Evolutionary conservation across 2,113 vertebrate species (phyloP).

Genomic region (Hystrix cristata): DNA sequence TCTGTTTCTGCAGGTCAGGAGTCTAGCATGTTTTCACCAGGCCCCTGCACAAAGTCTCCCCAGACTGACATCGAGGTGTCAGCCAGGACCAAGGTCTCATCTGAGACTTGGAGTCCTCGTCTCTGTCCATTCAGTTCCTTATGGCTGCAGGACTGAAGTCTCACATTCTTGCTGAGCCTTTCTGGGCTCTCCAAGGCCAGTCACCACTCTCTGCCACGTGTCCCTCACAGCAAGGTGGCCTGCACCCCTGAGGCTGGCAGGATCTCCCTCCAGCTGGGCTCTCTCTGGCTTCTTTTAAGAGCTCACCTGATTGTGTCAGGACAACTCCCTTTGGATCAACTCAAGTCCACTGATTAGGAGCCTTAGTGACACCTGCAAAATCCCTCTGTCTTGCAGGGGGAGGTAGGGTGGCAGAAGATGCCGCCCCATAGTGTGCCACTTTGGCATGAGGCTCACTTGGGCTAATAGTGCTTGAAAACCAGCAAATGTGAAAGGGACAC

Average conservation of each 20-base stretch:
- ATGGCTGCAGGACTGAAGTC: not conserved
- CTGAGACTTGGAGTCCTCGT: not conserved
- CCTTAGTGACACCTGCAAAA: not conserved
- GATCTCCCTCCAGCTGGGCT: not conserved
- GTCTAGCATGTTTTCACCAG: not conserved
- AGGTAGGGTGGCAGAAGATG: too few species aligned
- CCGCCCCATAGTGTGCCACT: too few species aligned
- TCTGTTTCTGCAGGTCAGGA: not conserved
- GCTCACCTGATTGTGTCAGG: not conserved
- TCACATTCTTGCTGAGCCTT: not conserved
- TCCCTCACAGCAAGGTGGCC: not conserved
- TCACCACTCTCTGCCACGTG: not conserved
- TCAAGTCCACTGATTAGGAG: not conserved
- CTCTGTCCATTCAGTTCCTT: not conserved
- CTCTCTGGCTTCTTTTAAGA: not conserved
- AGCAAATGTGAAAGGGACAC: not conserved
- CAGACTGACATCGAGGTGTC: not conserved
- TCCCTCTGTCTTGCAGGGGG: too few species aligned
- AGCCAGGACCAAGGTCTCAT: fast-evolving
- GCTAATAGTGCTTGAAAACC: not conserved
- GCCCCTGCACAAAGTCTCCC: not conserved
- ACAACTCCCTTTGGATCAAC: not conserved
- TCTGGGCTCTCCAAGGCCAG: not conserved
- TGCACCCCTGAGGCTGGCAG: not conserved
- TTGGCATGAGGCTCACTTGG: not conserved